Base-by-base conservation (phyloP, 1,140 invertebrate species). In the Drosophila punjabiensis region DNA sequence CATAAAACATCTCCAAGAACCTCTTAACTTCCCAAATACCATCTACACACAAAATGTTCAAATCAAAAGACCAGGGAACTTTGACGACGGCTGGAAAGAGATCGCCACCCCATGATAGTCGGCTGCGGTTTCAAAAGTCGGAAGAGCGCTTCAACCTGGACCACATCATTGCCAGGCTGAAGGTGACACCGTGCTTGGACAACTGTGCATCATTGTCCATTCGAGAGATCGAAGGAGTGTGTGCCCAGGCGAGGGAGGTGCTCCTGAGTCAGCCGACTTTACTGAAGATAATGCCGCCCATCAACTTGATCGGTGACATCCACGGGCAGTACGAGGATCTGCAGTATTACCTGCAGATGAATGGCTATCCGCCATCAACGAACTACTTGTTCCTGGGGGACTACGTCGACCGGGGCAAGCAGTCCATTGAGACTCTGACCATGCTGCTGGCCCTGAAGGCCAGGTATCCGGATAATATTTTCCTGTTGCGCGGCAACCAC, bases 271-370 rank as follows among this genome's bases (percentile, higher is more conserved):
- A 99, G 93, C 98, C 99, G 4, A 99, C 99, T 92, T 94, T 99
- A 79, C 95, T 99, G 81, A 98, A 99, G 94, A 94, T 99, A 53
- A 97, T 99, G 94, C 98, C 99, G 45, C 99, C 99, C 52, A 94
- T 99, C 37, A 99, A 99, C 94, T 98, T 99, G 83, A 99, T 99
- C 94, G 97, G 98, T 94, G 99, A 99, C 93, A 99, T 99, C 83
- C 99, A 99, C 93, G 99, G 99, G 65, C 98, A 99, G 94, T 99
- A 99, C 93, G 98, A 97, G 92, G 99, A 99, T 94, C 94, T 99
- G 32, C 94, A 99, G 68, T 96, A 98, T 91, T 94, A 99, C 79
- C 99, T 99, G 94, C 98, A 99, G 92, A 99, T 99, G 93, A 98
- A 98, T 64, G 98, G 99, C 13, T 99, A 99, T 94, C 99, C 99